phyloP scores from a whole-genome alignment of 2,888 invertebrate species.

The Megastigmus dorsalis region DNA sequence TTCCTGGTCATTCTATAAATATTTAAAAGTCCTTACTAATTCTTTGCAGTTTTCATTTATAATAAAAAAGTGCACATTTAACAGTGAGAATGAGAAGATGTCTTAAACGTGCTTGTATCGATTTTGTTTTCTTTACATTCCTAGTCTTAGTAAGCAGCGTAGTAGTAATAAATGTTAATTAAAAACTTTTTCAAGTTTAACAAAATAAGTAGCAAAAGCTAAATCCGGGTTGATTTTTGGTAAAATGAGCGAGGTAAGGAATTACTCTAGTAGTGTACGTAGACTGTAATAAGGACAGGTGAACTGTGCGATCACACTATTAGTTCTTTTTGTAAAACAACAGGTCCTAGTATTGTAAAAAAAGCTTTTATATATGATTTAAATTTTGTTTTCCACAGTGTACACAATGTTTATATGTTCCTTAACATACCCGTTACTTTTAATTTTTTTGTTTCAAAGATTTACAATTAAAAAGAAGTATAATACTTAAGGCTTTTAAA shows the following conservation, averaged over 20 bases:
- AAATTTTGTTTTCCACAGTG: slow-evolving; percentile 36
- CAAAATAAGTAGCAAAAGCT: slow-evolving; percentile 26
- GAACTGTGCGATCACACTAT: too few species aligned
- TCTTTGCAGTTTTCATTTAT: too few species aligned
- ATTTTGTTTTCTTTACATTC: slow-evolving; percentile 24
- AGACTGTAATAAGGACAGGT: neutral
- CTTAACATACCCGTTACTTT: neutral
- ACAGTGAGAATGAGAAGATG: neutral
- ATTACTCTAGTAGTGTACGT: slow-evolving; percentile 14
- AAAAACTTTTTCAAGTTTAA: too few species aligned
- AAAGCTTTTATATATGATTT: slow-evolving; percentile 27
- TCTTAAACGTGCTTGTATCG: neutral
- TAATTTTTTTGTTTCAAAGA: neutral
- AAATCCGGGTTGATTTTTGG: neutral
- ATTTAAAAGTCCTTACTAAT: too few species aligned
- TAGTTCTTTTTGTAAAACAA: slow-evolving; percentile 8
- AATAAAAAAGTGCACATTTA: too few species aligned
- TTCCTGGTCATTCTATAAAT: neutral
- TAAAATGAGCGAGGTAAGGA: slow-evolving; percentile 1
- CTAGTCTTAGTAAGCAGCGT: slow-evolving; percentile 8
- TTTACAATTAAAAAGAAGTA: too few species aligned
- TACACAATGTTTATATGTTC: neutral
- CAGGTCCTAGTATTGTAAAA: slow-evolving; percentile 24
- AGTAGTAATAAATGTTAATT: neutral
- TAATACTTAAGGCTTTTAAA: too few species aligned